These are phyloP conservation scores for Macrotus californicus DNA, from an alignment of 2,113 vertebrate species.

Conservation along the genomic window DNA sequence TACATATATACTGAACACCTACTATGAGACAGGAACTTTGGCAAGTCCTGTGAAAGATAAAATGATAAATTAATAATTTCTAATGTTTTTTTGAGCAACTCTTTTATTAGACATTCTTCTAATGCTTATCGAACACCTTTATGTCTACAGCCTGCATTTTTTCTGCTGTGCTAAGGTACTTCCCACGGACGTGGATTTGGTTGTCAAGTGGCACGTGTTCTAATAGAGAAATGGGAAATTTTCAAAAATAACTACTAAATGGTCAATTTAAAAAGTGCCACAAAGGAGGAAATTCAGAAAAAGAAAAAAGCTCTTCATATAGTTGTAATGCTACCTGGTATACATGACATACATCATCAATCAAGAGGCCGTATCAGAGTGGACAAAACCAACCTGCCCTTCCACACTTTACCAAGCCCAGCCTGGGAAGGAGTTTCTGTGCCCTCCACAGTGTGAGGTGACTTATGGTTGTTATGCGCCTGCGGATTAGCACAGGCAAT, in stretches of 20 bases:
- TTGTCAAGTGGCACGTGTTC: not conserved
- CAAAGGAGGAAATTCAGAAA: not conserved
- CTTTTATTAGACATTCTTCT: not conserved
- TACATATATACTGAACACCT: not conserved
- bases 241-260: not conserved
- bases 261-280: not conserved
- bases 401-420: not conserved
- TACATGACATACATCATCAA: not conserved
- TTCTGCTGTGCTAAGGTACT: not conserved
- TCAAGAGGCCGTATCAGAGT: not conserved
- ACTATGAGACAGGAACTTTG: not conserved
- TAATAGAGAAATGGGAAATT: not conserved
- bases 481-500: not conserved
- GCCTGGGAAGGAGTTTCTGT: not conserved
- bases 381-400: not conserved
- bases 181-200: not conserved
- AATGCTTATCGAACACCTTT: not conserved
- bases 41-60: not conserved
- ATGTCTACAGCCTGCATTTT: not conserved
- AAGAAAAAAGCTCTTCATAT: not conserved
- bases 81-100: not conserved
- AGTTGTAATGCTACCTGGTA: not conserved
- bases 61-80: not conserved
- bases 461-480: not conserved
- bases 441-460: not conserved